Evolutionary conservation across 2,797 vertebrate genomes (phyloP), one percentile per base, ranked within the genome.

Genomic region (Clamator glandarius): DNA sequence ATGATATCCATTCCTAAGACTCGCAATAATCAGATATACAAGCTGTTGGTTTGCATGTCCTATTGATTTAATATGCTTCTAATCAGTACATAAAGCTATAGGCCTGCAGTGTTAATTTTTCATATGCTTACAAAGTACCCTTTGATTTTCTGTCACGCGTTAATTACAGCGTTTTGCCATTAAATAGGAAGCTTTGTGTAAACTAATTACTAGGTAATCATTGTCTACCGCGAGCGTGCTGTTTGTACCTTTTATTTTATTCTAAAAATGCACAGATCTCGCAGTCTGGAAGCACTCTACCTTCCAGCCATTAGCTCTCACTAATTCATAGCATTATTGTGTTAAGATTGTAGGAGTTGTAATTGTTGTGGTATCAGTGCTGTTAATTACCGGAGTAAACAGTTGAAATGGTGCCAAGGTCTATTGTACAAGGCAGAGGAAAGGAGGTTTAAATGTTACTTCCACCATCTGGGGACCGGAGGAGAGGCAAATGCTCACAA

Each of bases 161-260:
- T 99, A 99, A 99, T 99, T 99, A 99, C 99, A 98, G 98, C 97
- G 97, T 99, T 99, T 99, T 99, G 98, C 99, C 98, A 98, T 99
- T 99, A 99, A 99, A 99, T 98, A 98, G 98, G 98, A 98, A 98
- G 98, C 98, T 99, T 99, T 99, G 98, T 99, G 98, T 99, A 99
- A 99, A 99, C 99, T 99, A 99, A 99, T 99, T 99, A 99, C 98
- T 98, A 98, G 98, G 98, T 99, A 99, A 99, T 99, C 99, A 99
- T 99, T 98, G 98, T 98, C 98, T 98, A 98, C 98, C 98, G 97
- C 98, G 97, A 98, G 98, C 98, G 95, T 98, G 98, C 98, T 97
- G 98, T 98, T 98, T 98, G 98, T 98, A 98, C 98, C 98, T 99
- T 99, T 99, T 98, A 98, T 99, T 98, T 98, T 98, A 98, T 98